Conservation (phyloP, 2,113 vertebrate species). For the Zosterops pallidus region DNA sequence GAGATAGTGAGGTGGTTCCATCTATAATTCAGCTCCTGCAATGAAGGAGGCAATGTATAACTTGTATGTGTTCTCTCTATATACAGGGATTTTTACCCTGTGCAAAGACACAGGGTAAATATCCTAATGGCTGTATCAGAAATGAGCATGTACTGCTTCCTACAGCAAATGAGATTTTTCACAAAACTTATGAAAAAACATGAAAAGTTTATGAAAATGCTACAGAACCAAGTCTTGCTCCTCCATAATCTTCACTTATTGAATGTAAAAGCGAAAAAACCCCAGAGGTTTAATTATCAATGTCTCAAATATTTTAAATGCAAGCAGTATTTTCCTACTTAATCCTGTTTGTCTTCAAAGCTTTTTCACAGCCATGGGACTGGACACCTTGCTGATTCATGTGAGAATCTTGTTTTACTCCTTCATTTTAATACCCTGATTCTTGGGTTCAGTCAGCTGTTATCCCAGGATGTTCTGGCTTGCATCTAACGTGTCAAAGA, state of each 20-base stretch:
- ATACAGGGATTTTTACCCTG: accelerated
- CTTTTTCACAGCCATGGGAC: background rate
- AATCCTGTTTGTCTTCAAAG: background rate
- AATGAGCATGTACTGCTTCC: background rate
- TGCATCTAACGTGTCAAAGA: background rate
- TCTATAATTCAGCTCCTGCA: background rate
- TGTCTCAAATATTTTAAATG: background rate
- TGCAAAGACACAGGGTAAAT: background rate
- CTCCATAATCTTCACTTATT: background rate
- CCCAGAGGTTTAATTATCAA: background rate
- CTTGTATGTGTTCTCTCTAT: background rate
- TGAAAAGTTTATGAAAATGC: no score
- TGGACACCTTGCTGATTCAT: background rate
- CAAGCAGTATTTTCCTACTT: background rate
- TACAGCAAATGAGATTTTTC: background rate
- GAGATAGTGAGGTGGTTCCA: background rate
- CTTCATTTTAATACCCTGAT: background rate
- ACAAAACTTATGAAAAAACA: background rate
- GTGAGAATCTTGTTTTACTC: background rate
- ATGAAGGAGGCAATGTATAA: background rate
- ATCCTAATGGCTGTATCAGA: background rate
- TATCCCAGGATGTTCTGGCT: background rate
- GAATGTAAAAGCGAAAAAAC: background rate
- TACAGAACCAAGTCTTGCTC: background rate
- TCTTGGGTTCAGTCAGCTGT: background rate